Evolutionary conservation across 2,113 vertebrate species (phyloP).

Genomic region (Hymenochirus boettgeri): DNA sequence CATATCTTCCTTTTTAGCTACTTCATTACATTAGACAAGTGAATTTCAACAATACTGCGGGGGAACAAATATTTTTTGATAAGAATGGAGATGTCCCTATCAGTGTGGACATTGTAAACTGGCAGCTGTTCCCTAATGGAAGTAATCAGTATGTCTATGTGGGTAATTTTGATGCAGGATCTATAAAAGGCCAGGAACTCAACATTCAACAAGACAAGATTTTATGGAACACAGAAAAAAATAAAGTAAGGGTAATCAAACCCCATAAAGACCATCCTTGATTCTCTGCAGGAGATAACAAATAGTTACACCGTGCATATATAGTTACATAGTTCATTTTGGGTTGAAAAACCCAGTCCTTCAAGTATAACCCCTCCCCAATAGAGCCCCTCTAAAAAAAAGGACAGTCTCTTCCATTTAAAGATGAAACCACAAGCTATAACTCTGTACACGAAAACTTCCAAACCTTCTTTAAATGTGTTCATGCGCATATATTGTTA

Average conservation of each 20-base stretch:
- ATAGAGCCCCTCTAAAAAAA: too few relatives aligned
- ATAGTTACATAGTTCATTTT: too few relatives aligned
- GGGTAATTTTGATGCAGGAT: constrained; percentile 8
- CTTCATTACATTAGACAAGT: constrained; percentile 18
- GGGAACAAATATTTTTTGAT: constrained; percentile 31
- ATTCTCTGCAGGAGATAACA: too few relatives aligned
- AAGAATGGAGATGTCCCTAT: constrained; percentile 25
- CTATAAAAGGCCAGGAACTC: constrained; percentile 8
- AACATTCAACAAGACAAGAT: constrained; percentile 6
- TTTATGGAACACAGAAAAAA: constrained; percentile 16
- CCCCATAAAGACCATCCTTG: too few relatives aligned
- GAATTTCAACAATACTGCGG: constrained; percentile 1
- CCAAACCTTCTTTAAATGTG: too few relatives aligned
- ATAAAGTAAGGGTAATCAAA: neutral
- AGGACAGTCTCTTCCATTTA: too few relatives aligned
- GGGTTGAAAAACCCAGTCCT: too few relatives aligned
- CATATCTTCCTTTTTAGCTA: neutral
- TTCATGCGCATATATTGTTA: too few relatives aligned
- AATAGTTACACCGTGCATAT: too few relatives aligned
- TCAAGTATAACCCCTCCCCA: too few relatives aligned
- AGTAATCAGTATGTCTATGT: constrained; percentile 21
- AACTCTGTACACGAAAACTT: too few relatives aligned
- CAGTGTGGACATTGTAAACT: constrained; percentile 25
- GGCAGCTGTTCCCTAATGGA: constrained; percentile 16
- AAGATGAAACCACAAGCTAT: too few relatives aligned